Evolutionary conservation across 2,888 invertebrate genomes (phyloP).

Genomic region (Eulithis prunata): DNA sequence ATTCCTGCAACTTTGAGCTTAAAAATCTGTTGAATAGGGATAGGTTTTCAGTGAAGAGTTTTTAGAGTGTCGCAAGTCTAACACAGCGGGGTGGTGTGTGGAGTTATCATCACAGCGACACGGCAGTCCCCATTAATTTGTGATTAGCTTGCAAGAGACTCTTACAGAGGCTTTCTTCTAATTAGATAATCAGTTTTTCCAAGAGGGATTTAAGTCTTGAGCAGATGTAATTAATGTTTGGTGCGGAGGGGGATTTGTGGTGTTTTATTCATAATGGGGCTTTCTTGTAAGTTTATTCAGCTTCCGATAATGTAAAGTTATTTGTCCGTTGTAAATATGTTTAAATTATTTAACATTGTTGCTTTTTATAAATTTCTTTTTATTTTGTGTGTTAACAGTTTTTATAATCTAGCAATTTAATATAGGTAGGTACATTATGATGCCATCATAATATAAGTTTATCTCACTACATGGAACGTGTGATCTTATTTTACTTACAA

Average conservation of each 20-base stretch:
- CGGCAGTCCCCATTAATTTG: constrained; percentile 76
- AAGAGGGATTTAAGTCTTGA: constrained; percentile 60
- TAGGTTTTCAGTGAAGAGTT: not conserved
- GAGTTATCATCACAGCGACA: constrained; percentile 31
- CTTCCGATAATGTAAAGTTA: constrained; percentile 18
- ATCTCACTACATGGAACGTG: no score
- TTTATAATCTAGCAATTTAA: no score
- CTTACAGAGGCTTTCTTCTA: constrained; percentile 74
- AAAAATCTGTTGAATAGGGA: not conserved
- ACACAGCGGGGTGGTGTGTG: constrained; percentile 33
- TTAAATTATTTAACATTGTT: no score
- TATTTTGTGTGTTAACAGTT: no score
- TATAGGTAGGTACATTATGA: no score
- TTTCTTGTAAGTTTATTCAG: constrained; percentile 29
- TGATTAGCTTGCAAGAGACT: constrained; percentile 79
- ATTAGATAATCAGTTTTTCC: constrained; percentile 80
- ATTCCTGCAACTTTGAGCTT: not conserved
- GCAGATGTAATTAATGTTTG: constrained; percentile 60
- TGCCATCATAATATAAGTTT: no score
- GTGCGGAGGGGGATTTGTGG: constrained; percentile 37
- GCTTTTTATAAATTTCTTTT: no score
- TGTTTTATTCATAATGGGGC: constrained; percentile 34
- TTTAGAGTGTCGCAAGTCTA: constrained; percentile 9
- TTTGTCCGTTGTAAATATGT: constrained; percentile 2
- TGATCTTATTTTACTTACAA: no score